Evolutionary conservation across 2,888 invertebrate species (phyloP).

Genomic region (Sepiola atlantica): DNA sequence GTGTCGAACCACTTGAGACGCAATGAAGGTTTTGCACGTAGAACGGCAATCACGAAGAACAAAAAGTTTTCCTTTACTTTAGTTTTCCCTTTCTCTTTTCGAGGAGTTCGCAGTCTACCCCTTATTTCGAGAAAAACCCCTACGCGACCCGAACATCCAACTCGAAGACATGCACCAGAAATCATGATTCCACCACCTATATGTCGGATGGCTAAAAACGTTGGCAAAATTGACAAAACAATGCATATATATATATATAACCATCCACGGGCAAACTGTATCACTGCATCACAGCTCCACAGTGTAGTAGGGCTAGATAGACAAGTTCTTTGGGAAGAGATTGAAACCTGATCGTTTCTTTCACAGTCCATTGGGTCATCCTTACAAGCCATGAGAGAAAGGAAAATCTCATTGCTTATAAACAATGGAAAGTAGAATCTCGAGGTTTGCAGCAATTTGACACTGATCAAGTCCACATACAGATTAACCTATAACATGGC

Average conservation of each 20-base stretch:
- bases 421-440: too few species aligned
- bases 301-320: too few species aligned
- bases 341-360: too few species aligned
- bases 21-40: slow-evolving; percentile 11
- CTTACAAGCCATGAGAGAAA: too few species aligned
- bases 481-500: too few species aligned
- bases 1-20: not conserved
- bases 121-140: not conserved
- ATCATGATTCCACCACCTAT: not conserved
- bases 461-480: too few species aligned
- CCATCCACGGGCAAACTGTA: too few species aligned
- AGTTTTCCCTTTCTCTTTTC: not conserved
- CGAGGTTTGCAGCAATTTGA: too few species aligned
- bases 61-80: not conserved
- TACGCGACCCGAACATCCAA: not conserved
- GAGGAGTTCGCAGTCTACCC: not conserved
- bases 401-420: too few species aligned
- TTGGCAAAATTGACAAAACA: not conserved
- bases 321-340: too few species aligned
- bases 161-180: not conserved
- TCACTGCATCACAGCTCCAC: too few species aligned
- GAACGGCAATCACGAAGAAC: not conserved
- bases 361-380: too few species aligned
- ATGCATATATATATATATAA: not conserved
- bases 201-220: not conserved